Base-by-base conservation (phyloP, 2,888 invertebrate species). In the Hecatera dysodea region DNA sequence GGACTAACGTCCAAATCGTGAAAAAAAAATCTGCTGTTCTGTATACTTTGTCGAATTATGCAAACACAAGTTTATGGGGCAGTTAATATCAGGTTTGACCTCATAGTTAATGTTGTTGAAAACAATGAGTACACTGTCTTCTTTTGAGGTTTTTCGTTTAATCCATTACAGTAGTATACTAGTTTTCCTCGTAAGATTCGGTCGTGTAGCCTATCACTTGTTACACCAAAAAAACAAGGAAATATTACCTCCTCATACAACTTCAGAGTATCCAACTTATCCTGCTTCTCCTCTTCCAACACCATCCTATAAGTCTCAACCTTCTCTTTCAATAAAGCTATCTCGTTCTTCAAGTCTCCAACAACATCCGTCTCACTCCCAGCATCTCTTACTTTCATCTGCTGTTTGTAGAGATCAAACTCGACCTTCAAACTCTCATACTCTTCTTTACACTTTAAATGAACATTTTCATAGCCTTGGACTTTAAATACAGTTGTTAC, bases 271-370 rank as follows among this genome's bases (percentile, higher is more conserved):
- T 96, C 95, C 75, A 97, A 96, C 60, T 97, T 96, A 75, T 97
- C 97, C 61, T 96, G 95, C 85, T 97, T 97, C 77, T 97, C 97
- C 75, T 97, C 97, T 29, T 97, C 97, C 61, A 97, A 91, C 88
- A 98, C 96, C 71, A 96, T 91, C 78, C 96, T 97, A 9, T 97
- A 95, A 1, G 97, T 96, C 60, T 97, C 96, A 53, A 97, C 93
- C 85, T 97, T 97, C 77, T 98, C 97, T 83, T 97, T 97, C 69
- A 98, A 90, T 63, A 97, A 97, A 56, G 94, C 96, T 73, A 97
- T 96, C 89, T 98, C 97, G 7, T 94, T 94, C 88, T 96, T 96
- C 82, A 97, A 93, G 69, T 96, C 92, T 36, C 94, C 94, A 55
- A 93, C 88, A 85, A 95, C 94, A 62, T 90, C 90, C 7, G 82